A percentile compares a stretch with the other conserved stretches of the same genome.
These are phyloP conservation scores for Dione vanillae DNA, from an alignment of 2,888 invertebrate genomes.

Conservation along the genomic window DNA sequence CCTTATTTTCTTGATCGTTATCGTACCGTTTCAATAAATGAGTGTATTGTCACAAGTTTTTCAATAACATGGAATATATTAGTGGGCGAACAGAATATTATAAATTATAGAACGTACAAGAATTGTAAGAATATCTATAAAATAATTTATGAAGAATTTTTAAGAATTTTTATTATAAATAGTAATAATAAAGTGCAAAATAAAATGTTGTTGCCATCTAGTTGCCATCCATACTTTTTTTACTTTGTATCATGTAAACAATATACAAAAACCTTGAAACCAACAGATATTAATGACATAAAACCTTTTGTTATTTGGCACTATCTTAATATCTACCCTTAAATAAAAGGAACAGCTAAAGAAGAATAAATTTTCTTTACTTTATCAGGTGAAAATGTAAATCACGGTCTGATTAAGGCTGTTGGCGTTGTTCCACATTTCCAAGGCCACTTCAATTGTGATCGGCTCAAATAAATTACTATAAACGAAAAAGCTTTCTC, in stretches of 20 bases:
- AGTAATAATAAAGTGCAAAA: no score
- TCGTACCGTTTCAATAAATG: no score
- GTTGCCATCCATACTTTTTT: no score
- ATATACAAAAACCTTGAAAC: background rate
- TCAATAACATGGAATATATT: no score
- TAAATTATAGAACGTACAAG: no score
- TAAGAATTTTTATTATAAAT: no score
- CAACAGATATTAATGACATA: background rate
- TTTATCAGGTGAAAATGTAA: constrained; percentile 25
- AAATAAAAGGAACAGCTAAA: constrained; percentile 1
- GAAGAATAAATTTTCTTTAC: background rate
- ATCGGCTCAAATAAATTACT: constrained; percentile 19
- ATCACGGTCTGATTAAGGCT: constrained; percentile 17
- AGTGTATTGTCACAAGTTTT: no score
- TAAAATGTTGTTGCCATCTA: no score
- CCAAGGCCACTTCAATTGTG: background rate
- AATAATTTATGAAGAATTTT: no score
- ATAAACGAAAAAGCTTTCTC: background rate
- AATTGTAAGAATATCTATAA: no score
- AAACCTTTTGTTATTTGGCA: background rate
- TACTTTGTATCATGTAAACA: background rate
- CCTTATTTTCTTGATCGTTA: no score
- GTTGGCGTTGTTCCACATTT: constrained; percentile 12
- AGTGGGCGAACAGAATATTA: no score
- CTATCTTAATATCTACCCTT: background rate